Evolutionary conservation across 2,113 vertebrate species (phyloP).

Genomic region (Taurulus bubalis): DNA sequence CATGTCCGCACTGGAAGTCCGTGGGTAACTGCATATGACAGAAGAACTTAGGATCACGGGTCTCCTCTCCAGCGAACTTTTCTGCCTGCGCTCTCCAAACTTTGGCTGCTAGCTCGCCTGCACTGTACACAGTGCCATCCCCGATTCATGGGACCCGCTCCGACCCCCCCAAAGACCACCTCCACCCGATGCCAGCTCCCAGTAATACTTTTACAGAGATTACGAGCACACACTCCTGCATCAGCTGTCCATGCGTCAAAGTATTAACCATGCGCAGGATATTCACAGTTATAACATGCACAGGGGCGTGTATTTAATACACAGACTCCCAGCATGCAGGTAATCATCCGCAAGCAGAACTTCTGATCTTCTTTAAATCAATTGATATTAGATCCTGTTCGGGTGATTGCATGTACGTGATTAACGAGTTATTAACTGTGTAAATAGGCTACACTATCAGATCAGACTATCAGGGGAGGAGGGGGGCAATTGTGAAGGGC

Average conservation of each 20-base stretch:
- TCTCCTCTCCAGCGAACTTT: conserved; percentile 80
- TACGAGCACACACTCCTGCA: conserved; percentile 32
- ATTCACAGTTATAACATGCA: conserved; percentile 28
- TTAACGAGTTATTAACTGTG: not conserved
- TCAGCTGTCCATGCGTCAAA: conserved; percentile 43
- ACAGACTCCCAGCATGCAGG: not conserved
- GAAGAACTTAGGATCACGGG: conserved; percentile 44
- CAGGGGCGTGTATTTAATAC: conserved; percentile 29
- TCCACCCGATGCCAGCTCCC: conserved; percentile 59
- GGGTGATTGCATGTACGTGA: not conserved
- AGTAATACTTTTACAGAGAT: conserved; percentile 43
- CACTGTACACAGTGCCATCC: conserved; percentile 85
- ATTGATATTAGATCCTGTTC: not conserved
- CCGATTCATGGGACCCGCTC: conserved; percentile 72
- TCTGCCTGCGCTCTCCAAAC: conserved; percentile 80
- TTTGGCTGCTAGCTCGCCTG: conserved; percentile 82
- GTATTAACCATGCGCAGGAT: conserved; percentile 17
- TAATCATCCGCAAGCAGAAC: conserved; percentile 22
- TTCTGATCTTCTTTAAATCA: not conserved
- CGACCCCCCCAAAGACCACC: conserved; percentile 74
- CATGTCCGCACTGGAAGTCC: conserved; percentile 54
- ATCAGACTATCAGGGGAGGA: too few relatives aligned
- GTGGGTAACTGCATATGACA: conserved; percentile 33
- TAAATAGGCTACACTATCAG: not conserved
- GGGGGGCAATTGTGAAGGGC: not conserved